A percentile compares a stretch with the other conserved stretches of the same genome.
Conservation (phyloP, 2,888 invertebrate species). For the Macropis europaea region DNA sequence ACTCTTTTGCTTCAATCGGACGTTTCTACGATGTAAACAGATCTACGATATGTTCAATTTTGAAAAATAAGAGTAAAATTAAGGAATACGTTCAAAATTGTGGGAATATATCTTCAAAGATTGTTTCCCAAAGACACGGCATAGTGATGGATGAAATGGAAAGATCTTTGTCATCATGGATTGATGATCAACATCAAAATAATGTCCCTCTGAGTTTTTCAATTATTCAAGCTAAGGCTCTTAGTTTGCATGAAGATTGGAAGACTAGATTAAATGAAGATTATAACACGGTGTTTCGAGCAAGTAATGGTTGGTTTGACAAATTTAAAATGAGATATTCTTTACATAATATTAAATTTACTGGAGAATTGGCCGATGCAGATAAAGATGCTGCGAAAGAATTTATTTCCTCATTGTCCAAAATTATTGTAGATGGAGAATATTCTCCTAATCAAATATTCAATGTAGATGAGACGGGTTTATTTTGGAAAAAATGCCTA, state of each 20-base stretch:
- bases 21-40: constrained; percentile 9
- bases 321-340: neutral
- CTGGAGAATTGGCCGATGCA: constrained; percentile 18
- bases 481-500: constrained; percentile 3
- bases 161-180: constrained; percentile 10
- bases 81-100: constrained; percentile 20
- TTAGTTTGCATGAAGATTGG: neutral
- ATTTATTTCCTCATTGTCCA: constrained; percentile 12
- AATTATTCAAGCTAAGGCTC: constrained; percentile 15
- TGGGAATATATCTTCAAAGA: constrained; percentile 16
- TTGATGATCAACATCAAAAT: constrained; percentile 13
- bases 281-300: neutral
- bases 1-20: constrained; percentile 7
- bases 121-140: constrained; percentile 13
- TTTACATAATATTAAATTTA: constrained; percentile 6
- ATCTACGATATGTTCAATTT: constrained; percentile 15
- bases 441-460: constrained; percentile 17
- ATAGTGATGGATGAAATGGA: constrained; percentile 17
- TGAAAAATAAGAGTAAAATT: constrained; percentile 13
- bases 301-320: constrained; percentile 9
- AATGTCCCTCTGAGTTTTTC: constrained; percentile 4
- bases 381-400: constrained; percentile 21
- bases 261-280: constrained; percentile 5
- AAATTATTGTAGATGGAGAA: constrained; percentile 12
- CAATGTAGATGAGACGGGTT: constrained; percentile 18